phyloP scores from a whole-genome alignment of 1,140 invertebrate genomes.

The Apocrypta bakeri region DNA sequence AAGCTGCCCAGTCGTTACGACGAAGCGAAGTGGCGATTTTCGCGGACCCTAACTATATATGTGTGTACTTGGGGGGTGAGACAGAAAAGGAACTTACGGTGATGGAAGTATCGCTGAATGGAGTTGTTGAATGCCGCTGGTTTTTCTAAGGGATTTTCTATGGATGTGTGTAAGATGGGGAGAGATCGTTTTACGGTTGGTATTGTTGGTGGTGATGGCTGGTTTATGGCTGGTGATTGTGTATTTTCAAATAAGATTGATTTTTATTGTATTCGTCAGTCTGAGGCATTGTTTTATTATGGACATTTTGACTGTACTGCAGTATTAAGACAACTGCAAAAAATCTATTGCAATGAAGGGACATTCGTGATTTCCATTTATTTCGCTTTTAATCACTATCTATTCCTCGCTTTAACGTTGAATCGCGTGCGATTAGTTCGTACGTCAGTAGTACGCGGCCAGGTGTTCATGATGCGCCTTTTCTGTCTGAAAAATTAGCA shows the following conservation, averaged over 20 bases:
- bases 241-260: not conserved
- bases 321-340: no score
- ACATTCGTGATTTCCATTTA: not conserved
- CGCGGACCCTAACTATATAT: not conserved
- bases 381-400: not conserved
- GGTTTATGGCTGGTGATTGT: not conserved
- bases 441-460: constrained; percentile 12
- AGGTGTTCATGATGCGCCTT: constrained; percentile 28
- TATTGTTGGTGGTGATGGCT: not conserved
- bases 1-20: constrained; percentile 10
- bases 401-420: constrained; percentile 1
- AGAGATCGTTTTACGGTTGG: not conserved
- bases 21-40: constrained; percentile 26
- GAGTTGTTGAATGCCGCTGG: constrained; percentile 1
- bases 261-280: not conserved
- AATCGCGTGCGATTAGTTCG: constrained; percentile 44
- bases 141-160: not conserved
- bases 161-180: not conserved
- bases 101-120: constrained; percentile 15
- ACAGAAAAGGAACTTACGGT: not conserved
- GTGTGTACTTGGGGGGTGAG: not conserved
- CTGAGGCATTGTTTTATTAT: no score
- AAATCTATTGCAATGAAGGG: not conserved
- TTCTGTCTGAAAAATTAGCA: constrained; percentile 27
- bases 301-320: no score